A percentile compares a stretch with the other conserved stretches of the same genome.
These are phyloP conservation scores for Chymomyza costata DNA, from an alignment of 1,140 invertebrate species.

Conservation along the genomic window DNA sequence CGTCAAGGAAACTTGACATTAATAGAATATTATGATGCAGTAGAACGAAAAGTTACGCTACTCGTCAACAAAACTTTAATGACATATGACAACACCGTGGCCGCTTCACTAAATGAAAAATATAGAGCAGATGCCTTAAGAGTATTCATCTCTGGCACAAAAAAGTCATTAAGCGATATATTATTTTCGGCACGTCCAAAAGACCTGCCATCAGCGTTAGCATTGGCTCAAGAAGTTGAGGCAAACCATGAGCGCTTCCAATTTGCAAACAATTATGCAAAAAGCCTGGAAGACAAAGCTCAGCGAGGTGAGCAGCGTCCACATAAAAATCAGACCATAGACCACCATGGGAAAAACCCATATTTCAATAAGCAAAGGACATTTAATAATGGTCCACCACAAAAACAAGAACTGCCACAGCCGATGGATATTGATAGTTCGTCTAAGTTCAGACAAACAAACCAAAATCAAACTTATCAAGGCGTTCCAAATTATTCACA, in stretches of 20 bases:
- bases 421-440: background rate
- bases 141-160: no score
- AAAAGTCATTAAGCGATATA: no score
- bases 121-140: no score
- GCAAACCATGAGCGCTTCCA: constrained; percentile 17
- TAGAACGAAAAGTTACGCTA: constrained; percentile 10
- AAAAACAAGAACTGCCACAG: background rate
- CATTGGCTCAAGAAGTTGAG: no score
- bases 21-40: constrained; percentile 11
- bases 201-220: no score
- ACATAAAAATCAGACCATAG: background rate
- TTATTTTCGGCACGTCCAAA: no score
- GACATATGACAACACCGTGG: constrained; percentile 13
- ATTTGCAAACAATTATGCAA: constrained; percentile 19
- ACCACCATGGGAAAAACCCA: background rate
- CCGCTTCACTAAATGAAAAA: constrained; percentile 8
- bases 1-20: constrained; percentile 10
- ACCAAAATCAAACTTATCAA: constrained; percentile 1
- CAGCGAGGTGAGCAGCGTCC: background rate
- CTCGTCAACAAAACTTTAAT: constrained; percentile 19
- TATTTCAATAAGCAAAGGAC: background rate
- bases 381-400: no score
- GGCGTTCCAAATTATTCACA: no score
- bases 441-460: background rate
- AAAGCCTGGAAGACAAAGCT: constrained; percentile 9